phyloP scores from a whole-genome alignment of 1,140 invertebrate species.

The Meteorus sp. region DNA sequence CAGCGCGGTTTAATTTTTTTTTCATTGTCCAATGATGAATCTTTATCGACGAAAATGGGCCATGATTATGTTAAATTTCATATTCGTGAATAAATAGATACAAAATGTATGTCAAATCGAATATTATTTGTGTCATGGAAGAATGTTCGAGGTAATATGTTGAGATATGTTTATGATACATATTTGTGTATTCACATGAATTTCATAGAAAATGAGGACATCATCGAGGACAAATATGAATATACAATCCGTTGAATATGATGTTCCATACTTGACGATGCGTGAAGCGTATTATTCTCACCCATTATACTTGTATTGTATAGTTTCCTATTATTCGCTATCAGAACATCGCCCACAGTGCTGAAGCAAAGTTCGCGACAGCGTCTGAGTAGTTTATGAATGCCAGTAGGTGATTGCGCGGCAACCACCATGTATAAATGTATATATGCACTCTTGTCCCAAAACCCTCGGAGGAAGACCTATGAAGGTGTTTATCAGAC shows the following conservation, averaged over 20 bases:
- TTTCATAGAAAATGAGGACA: too few relatives aligned
- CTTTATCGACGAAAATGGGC: too few relatives aligned
- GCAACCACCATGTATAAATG: background rate
- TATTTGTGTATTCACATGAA: too few relatives aligned
- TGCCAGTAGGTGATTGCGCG: conserved; percentile 39
- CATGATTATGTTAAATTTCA: too few relatives aligned
- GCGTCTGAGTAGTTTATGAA: conserved; percentile 46
- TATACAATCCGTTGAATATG: background rate
- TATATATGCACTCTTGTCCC: background rate
- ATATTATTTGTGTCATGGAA: too few relatives aligned
- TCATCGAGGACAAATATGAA: background rate
- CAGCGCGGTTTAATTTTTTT: too few relatives aligned
- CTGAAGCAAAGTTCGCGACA: conserved; percentile 38
- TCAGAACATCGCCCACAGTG: conserved; percentile 32
- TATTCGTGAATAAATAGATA: too few relatives aligned
- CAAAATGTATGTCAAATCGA: too few relatives aligned
- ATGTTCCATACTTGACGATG: conserved; percentile 9
- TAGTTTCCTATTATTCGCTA: conserved; percentile 37
- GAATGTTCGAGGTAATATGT: too few relatives aligned
- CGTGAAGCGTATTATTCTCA: conserved; percentile 9
- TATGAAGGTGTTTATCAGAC: conserved; percentile 38
- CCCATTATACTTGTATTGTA: background rate
- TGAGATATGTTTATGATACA: too few relatives aligned
- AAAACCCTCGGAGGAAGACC: background rate
- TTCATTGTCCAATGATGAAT: too few relatives aligned